Percentiles rank a stretch among this genome's conserved stretches.
phyloP scores from a whole-genome alignment of 1,140 invertebrate species.

The Meteorus sp. region DNA sequence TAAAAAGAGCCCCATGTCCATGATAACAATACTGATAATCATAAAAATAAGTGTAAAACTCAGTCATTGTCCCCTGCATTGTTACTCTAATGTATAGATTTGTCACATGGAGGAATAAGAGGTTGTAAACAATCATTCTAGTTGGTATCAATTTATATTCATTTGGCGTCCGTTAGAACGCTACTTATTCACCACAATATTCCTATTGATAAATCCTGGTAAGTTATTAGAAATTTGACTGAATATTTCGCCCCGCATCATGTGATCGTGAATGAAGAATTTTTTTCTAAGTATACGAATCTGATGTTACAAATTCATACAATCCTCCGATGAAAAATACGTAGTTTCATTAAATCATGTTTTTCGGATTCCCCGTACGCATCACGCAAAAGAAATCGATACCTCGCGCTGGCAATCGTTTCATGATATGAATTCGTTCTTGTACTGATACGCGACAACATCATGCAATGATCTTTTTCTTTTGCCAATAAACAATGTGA shows the following conservation, averaged over 20 bases:
- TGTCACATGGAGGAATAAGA: no score
- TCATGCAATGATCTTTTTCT: no score
- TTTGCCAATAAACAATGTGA: no score
- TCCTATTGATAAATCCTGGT: slow-evolving; percentile 42
- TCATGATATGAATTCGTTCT: not conserved
- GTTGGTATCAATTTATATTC: slow-evolving; percentile 1
- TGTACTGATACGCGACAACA: no score
- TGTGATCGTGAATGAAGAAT: slow-evolving; percentile 14
- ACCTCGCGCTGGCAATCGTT: slow-evolving; percentile 6
- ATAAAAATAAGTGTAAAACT: no score
- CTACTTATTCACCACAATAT: slow-evolving; percentile 48
- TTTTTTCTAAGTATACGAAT: not conserved
- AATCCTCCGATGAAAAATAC: not conserved
- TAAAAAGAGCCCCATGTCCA: no score
- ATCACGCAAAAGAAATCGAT: slow-evolving; percentile 6
- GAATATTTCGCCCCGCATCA: slow-evolving; percentile 27
- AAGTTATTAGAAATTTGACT: slow-evolving; percentile 44
- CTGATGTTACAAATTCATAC: no score
- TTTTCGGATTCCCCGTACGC: not conserved
- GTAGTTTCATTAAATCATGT: not conserved
- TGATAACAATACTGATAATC: no score
- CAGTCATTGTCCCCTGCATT: no score
- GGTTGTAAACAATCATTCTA: not conserved
- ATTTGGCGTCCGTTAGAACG: slow-evolving; percentile 47
- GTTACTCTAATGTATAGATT: no score